A percentile compares a stretch with the other conserved stretches of the same genome.
Evolutionary conservation across 2,113 vertebrate genomes (phyloP).

Genomic region (Sebastes schlegelii): DNA sequence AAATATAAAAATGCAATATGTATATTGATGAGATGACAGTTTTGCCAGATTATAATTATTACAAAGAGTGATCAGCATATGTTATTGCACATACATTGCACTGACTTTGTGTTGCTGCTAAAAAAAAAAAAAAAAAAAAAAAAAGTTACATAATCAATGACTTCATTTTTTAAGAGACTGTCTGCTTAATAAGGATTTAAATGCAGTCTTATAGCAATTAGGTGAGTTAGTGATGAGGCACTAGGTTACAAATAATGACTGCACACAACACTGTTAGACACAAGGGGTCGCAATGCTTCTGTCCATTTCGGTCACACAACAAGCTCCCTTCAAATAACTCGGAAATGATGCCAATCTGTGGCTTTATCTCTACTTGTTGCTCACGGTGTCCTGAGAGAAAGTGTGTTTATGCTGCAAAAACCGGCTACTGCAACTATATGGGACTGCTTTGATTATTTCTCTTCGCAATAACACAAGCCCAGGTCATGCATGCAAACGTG

Average conservation of each 20-base stretch:
- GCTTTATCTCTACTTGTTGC: background rate
- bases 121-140: background rate
- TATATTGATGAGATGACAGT: too few species aligned
- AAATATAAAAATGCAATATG: too few species aligned
- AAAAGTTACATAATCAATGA: background rate
- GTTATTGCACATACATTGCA: too few species aligned
- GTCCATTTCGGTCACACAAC: background rate
- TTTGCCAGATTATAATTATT: too few species aligned
- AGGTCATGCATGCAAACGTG: background rate
- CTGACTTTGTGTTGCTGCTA: background rate
- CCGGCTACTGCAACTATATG: background rate
- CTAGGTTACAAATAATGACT: background rate
- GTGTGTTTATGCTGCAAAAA: background rate
- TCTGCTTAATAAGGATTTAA: background rate
- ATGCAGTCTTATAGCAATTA: background rate
- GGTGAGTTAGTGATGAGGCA: background rate
- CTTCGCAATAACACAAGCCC: background rate
- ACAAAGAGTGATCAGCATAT: too few species aligned
- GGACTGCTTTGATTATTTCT: background rate
- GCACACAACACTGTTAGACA: slow-evolving; percentile 19
- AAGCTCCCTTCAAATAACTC: slow-evolving; percentile 60
- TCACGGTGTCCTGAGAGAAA: background rate
- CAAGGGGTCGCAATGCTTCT: slow-evolving; percentile 59
- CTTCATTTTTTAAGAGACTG: background rate
- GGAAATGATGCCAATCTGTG: slow-evolving; percentile 30